Evolutionary conservation across 2,888 invertebrate species (phyloP).

Genomic region (Xestobium rufovillosum): DNA sequence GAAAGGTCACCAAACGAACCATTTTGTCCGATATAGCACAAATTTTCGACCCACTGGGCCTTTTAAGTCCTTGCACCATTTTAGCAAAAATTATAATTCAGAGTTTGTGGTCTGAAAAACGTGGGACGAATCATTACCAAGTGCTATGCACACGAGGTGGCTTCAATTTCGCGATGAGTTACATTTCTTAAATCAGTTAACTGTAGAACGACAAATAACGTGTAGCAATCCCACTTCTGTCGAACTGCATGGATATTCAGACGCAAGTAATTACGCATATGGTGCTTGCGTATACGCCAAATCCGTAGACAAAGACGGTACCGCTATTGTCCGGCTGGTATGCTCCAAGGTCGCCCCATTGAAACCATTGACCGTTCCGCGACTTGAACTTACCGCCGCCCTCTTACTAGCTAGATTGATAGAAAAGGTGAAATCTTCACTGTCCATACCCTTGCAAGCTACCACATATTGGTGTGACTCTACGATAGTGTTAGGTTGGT

Average conservation of each 20-base stretch:
- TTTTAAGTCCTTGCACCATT: neutral
- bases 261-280: too few relatives aligned
- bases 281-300: slow-evolving; percentile 20
- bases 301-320: too few relatives aligned
- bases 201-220: slow-evolving; percentile 16
- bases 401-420: neutral
- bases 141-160: slow-evolving; percentile 15
- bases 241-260: slow-evolving; percentile 27
- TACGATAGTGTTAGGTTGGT: slow-evolving; percentile 13
- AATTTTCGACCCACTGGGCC: neutral
- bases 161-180: slow-evolving; percentile 11
- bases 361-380: neutral
- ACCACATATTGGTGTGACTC: slow-evolving; percentile 13
- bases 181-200: slow-evolving; percentile 10
- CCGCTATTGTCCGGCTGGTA: too few relatives aligned
- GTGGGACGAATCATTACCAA: slow-evolving; percentile 23
- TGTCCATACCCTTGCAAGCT: neutral
- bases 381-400: slow-evolving; percentile 1
- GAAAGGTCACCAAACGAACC: neutral
- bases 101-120: too few relatives aligned
- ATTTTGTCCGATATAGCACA: slow-evolving; percentile 1
- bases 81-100: too few relatives aligned
- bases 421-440: neutral
- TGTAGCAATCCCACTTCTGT: slow-evolving; percentile 3
- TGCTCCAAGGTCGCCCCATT: neutral